Evolutionary conservation across 1,140 invertebrate species (phyloP).

Genomic region (Nephila pilipes): DNA sequence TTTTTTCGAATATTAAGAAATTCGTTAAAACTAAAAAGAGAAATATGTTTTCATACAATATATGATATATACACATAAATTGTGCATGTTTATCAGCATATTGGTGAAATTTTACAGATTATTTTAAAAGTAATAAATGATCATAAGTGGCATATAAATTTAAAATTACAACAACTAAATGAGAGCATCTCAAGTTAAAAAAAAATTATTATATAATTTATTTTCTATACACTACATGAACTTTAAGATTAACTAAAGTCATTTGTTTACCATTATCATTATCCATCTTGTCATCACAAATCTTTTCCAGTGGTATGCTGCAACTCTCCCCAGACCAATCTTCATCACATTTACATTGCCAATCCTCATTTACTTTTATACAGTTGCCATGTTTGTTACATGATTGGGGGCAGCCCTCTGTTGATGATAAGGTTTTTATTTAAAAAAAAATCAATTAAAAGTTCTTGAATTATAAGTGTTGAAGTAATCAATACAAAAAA

Average conservation of each 20-base stretch:
- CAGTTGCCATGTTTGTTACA: constrained; percentile 96
- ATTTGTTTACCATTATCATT: constrained; percentile 93
- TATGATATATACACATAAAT: too few relatives aligned
- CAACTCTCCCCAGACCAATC: constrained; percentile 96
- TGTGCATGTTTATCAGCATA: too few relatives aligned
- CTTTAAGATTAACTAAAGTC: too few relatives aligned
- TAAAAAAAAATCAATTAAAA: not conserved
- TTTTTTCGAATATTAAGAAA: too few relatives aligned
- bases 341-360: constrained; percentile 93
- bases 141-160: not conserved
- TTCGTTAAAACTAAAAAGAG: too few relatives aligned
- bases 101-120: too few relatives aligned
- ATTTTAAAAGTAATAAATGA: too few relatives aligned
- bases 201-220: not conserved
- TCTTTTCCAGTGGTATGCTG: constrained; percentile 93
- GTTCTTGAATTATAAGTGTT: not conserved
- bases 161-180: constrained; percentile 76
- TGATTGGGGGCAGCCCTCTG: constrained; percentile 96
- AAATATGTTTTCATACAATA: too few relatives aligned
- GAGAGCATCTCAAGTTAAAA: not conserved
- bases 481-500: too few relatives aligned
- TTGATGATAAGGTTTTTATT: constrained; percentile 34
- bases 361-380: constrained; percentile 89
- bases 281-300: constrained; percentile 96
- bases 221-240: not conserved